phyloP scores from a whole-genome alignment of 2,797 vertebrate species.

The Pelodytes ibericus region DNA sequence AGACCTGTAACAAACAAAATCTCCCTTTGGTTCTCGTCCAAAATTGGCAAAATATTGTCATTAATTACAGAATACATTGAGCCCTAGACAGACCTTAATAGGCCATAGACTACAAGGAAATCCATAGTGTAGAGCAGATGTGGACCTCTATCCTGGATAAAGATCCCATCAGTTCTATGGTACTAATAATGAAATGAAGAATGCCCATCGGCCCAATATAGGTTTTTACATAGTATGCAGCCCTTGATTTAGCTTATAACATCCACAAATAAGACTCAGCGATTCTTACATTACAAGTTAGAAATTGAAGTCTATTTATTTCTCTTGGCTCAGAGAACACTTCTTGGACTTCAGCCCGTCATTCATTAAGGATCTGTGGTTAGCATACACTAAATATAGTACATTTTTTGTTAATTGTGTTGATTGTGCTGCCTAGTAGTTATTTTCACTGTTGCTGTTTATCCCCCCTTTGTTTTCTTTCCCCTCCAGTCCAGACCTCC shows the following conservation, averaged over 20 bases:
- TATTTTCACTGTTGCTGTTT: constrained; percentile 16
- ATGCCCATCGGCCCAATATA: too few relatives aligned
- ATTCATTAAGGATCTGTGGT: constrained; percentile 42
- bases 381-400: constrained; percentile 36
- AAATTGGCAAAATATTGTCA: not conserved
- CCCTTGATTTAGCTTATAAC: not conserved
- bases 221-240: too few relatives aligned
- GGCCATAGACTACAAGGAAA: not conserved
- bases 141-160: constrained; percentile 34
- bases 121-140: constrained; percentile 21
- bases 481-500: not conserved
- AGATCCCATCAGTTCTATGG: too few relatives aligned
- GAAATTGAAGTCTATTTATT: constrained; percentile 48
- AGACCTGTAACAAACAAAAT: not conserved
- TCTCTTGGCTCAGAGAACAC: constrained; percentile 31
- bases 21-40: not conserved
- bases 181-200: too few relatives aligned
- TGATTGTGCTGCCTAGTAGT: constrained; percentile 16
- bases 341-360: constrained; percentile 29
- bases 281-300: constrained; percentile 30
- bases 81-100: not conserved
- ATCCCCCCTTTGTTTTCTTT: not conserved
- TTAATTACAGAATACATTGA: not conserved
- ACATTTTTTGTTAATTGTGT: constrained; percentile 51
- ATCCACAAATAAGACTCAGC: constrained; percentile 6